Percentiles rank a stretch among this genome's conserved stretches.
phyloP scores from a whole-genome alignment of 2,113 vertebrate genomes.

The Spermophilus dauricus region DNA sequence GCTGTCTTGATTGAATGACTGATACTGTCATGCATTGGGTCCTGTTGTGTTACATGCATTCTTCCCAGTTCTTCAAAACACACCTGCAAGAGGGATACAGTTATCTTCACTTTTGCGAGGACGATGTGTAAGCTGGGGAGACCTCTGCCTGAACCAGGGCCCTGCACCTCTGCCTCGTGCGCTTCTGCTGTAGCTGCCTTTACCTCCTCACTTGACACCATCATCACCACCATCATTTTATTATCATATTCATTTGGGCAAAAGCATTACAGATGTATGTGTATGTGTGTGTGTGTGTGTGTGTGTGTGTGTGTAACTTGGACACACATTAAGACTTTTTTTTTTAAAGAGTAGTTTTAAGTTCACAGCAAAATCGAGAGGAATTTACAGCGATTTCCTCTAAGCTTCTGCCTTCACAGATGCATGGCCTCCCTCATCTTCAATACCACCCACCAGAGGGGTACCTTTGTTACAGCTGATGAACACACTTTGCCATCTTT shows the following conservation, averaged over 20 bases:
- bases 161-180: neutral
- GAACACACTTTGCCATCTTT: neutral
- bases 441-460: neutral
- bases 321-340: neutral
- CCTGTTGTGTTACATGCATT: neutral
- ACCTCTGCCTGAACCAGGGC: neutral
- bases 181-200: neutral
- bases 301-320: neutral
- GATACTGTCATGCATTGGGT: neutral
- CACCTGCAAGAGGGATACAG: neutral
- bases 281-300: neutral
- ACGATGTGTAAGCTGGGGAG: neutral
- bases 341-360: neutral
- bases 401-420: neutral
- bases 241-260: neutral
- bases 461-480: neutral
- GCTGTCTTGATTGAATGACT: neutral
- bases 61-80: constrained; percentile 45
- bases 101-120: neutral
- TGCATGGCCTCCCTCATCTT: neutral
- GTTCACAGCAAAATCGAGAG: neutral
- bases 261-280: neutral
- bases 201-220: neutral
- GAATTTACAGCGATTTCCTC: neutral
- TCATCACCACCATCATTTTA: neutral